Conservation (phyloP, 2,113 vertebrate species). For the Scopus umbretta region DNA sequence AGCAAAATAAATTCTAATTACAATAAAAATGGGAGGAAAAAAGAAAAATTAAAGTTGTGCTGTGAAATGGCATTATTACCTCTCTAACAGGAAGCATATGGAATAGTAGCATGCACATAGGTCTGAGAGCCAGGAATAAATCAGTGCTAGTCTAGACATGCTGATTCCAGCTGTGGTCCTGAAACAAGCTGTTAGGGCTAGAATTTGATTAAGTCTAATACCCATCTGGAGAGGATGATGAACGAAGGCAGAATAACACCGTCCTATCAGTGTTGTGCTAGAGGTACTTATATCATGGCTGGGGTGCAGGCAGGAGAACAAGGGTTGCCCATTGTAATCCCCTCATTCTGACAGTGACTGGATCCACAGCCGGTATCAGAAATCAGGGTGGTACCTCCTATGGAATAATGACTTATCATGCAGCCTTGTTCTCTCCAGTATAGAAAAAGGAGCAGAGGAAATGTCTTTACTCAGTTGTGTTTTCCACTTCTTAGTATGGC, state of each 20-base stretch:
- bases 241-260: background rate
- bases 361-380: background rate
- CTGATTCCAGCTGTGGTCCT: conserved; percentile 45
- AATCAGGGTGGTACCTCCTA: background rate
- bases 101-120: background rate
- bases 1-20: background rate
- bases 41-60: background rate
- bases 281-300: background rate
- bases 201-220: background rate
- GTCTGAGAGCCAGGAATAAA: conserved; percentile 48
- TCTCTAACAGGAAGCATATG: conserved; percentile 42
- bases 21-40: background rate
- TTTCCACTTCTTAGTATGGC: background rate
- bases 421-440: background rate
- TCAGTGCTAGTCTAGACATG: conserved; percentile 38
- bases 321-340: background rate
- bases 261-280: background rate
- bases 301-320: background rate
- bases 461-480: background rate
- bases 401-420: background rate
- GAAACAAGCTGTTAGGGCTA: conserved; percentile 13
- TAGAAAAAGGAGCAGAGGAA: background rate
- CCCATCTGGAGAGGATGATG: background rate
- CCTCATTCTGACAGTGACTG: background rate
- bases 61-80: conserved; percentile 28